phyloP scores from a whole-genome alignment of 2,797 vertebrate species.

The Falco cherrug region DNA sequence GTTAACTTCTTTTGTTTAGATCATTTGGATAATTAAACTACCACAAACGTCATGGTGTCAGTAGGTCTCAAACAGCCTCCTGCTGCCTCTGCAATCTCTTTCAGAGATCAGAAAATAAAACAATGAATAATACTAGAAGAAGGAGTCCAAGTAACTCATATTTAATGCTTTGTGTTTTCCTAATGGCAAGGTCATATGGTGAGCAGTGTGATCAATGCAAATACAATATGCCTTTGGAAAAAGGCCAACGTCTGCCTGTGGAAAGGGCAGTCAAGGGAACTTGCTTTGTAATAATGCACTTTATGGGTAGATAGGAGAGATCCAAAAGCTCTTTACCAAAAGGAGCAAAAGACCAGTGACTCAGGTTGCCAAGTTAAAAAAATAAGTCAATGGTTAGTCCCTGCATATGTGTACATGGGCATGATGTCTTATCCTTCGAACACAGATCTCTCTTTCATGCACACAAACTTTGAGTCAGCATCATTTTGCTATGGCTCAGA shows the following conservation, averaged over 20 bases:
- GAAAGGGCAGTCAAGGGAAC: constrained; percentile 52
- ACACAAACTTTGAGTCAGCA: constrained; percentile 4
- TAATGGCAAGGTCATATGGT: constrained; percentile 54
- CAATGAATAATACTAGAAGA: constrained; percentile 23
- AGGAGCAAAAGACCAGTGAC: neutral
- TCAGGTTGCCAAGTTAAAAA: neutral
- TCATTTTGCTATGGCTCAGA: constrained; percentile 13
- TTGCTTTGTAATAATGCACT: neutral
- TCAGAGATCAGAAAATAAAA: constrained; percentile 48
- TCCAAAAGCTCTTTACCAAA: neutral
- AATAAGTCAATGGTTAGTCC: neutral
- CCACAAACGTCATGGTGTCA: constrained; percentile 38
- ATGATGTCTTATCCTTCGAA: neutral
- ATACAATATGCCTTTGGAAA: constrained; percentile 46
- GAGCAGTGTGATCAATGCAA: constrained; percentile 46
- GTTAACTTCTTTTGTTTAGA: constrained; percentile 58
- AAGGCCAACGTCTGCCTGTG: constrained; percentile 18
- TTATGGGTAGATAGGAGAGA: neutral
- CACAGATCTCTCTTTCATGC: neutral
- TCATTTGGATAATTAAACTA: constrained; percentile 62
- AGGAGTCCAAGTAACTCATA: constrained; percentile 29
- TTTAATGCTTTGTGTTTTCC: constrained; percentile 42
- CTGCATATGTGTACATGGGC: neutral
- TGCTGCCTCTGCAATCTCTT: constrained; percentile 40
- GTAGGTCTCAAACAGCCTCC: constrained; percentile 46